Conservation (phyloP, 2,797 vertebrate species). For the Eulemur mongoz region DNA sequence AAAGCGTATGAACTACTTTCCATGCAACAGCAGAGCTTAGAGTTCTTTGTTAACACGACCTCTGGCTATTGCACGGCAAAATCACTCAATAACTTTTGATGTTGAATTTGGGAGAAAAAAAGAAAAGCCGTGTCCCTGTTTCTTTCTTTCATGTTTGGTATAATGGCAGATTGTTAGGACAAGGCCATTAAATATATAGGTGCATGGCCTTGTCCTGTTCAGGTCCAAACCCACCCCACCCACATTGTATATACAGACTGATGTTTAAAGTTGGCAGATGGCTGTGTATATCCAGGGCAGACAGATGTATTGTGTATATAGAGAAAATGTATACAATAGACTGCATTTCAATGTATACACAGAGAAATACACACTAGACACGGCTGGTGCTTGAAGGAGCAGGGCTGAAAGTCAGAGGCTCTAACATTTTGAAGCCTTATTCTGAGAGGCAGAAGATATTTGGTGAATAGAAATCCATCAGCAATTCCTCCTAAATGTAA, state of each 20-base stretch:
- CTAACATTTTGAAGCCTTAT: neutral
- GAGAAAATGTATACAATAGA: slow-evolving; percentile 24
- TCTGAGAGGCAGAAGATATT: neutral
- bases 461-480: neutral
- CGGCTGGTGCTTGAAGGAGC: neutral
- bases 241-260: neutral
- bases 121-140: neutral
- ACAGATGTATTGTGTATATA: neutral
- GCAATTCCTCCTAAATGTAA: neutral
- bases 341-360: slow-evolving; percentile 40
- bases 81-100: slow-evolving; percentile 35
- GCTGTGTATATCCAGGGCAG: neutral
- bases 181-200: slow-evolving; percentile 29
- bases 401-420: neutral
- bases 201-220: slow-evolving; percentile 9
- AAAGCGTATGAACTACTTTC: slow-evolving; percentile 42
- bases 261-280: slow-evolving; percentile 44
- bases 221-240: slow-evolving; percentile 59
- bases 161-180: slow-evolving; percentile 19
- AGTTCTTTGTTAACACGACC: neutral
- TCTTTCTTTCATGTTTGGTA: slow-evolving; percentile 52
- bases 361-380: neutral
- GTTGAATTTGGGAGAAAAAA: slow-evolving; percentile 20
- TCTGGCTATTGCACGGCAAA: slow-evolving; percentile 33
- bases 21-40: neutral